Conservation (phyloP, 2,888 invertebrate species). For the Koerneria pararmatus region DNA sequence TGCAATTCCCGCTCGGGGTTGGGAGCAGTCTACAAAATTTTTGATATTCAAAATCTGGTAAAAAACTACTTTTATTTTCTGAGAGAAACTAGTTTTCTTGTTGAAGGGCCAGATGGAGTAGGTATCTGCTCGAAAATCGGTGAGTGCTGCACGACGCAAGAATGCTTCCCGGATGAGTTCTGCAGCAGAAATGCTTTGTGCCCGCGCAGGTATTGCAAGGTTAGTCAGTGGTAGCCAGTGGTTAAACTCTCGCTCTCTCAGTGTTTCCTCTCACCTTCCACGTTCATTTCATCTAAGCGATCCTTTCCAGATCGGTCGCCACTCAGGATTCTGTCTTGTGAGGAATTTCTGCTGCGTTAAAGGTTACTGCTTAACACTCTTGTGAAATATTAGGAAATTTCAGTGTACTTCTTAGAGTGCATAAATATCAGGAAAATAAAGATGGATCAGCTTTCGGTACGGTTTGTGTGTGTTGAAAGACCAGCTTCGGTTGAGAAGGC, state of each 20-base stretch:
- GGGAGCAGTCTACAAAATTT: too few species aligned
- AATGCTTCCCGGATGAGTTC: slow-evolving; percentile 33
- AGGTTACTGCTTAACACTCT: too few species aligned
- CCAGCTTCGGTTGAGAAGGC: too few species aligned
- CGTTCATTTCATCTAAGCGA: too few species aligned
- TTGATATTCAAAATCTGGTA: not conserved
- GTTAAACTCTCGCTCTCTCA: too few species aligned
- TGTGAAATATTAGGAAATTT: too few species aligned
- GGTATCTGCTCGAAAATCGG: slow-evolving; percentile 44
- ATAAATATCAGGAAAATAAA: not conserved
- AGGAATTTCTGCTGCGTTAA: slow-evolving; percentile 34
- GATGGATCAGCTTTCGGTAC: slow-evolving; percentile 18
- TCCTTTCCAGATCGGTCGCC: slow-evolving; percentile 26
- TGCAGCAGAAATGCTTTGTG: slow-evolving; percentile 31
- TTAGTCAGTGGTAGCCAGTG: too few species aligned
- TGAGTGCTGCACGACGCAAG: slow-evolving; percentile 41
- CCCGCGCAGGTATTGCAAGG: slow-evolving; percentile 34
- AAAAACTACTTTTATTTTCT: not conserved
- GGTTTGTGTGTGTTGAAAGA: too few species aligned
- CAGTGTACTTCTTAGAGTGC: too few species aligned
- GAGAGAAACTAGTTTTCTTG: too few species aligned
- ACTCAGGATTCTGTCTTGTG: slow-evolving; percentile 32
- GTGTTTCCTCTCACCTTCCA: too few species aligned
- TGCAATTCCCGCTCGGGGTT: too few species aligned
- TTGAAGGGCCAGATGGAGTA: slow-evolving; percentile 33